Evolutionary conservation across 2,888 invertebrate species (phyloP).

Genomic region (Orgyia antiqua): DNA sequence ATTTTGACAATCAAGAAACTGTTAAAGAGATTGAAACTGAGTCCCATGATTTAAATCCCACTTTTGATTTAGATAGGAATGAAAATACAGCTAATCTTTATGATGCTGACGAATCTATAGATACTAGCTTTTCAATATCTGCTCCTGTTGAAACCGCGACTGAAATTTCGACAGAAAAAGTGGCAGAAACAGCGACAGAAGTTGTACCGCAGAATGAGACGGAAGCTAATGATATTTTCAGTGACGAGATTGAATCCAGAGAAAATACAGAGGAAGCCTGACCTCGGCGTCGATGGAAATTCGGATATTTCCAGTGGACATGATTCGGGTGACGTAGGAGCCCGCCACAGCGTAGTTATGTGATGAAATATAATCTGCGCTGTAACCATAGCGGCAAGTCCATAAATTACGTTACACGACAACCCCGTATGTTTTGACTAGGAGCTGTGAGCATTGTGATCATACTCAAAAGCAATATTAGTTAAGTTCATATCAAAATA

Average conservation of each 20-base stretch:
- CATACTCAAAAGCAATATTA: no score
- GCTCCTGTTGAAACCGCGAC: slow-evolving; percentile 17
- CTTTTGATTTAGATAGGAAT: slow-evolving; percentile 3
- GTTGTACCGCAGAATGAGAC: slow-evolving; percentile 14
- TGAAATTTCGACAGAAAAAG: background rate
- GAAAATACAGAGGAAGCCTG: slow-evolving; percentile 47
- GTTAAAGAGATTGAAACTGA: background rate
- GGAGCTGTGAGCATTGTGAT: no score
- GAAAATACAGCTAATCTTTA: slow-evolving; percentile 31
- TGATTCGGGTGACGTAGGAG: slow-evolving; percentile 66
- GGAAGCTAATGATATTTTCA: slow-evolving; percentile 1
- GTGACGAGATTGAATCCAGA: background rate
- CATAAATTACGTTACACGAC: no score
- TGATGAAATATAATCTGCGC: slow-evolving; percentile 11
- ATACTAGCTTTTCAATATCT: slow-evolving; percentile 47
- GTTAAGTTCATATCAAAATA: no score
- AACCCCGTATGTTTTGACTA: no score
- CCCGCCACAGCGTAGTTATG: slow-evolving; percentile 9
- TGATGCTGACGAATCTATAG: slow-evolving; percentile 46
- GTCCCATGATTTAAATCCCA: background rate
- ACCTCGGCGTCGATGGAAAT: slow-evolving; percentile 48
- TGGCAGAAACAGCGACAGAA: background rate
- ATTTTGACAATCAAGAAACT: slow-evolving; percentile 5
- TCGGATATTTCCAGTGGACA: slow-evolving; percentile 65
- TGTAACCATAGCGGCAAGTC: no score